A percentile compares a stretch with the other conserved stretches of the same genome.
phyloP scores from a whole-genome alignment of 2,113 vertebrate genomes.

The Nyctibius bracteatus region DNA sequence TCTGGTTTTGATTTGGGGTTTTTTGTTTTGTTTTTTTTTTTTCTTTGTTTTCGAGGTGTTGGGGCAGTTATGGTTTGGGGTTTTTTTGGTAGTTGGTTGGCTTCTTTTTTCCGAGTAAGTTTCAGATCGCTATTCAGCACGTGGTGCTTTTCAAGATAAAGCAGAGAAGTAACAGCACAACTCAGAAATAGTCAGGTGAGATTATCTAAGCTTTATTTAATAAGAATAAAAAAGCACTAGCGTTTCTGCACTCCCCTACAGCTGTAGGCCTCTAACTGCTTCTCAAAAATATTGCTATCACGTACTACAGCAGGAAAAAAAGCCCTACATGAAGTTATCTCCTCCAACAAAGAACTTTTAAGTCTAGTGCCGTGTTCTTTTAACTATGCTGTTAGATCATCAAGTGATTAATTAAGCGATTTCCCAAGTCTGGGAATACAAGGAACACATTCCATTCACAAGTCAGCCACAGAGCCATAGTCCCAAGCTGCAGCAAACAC shows the following conservation, averaged over 20 bases:
- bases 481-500: not conserved
- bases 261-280: not conserved
- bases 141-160: not conserved
- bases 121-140: not conserved
- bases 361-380: not conserved
- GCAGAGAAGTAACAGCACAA: not conserved
- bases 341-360: not conserved
- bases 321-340: not conserved
- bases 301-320: not conserved
- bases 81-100: rapidly evolving
- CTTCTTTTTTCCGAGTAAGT: not conserved
- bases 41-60: not conserved
- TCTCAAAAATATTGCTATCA: not conserved
- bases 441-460: not conserved
- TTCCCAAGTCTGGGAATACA: not conserved
- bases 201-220: not conserved
- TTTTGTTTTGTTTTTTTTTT: not conserved
- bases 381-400: not conserved
- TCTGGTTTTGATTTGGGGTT: not conserved
- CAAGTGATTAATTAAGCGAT: not conserved
- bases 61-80: not conserved
- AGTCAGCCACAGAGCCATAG: not conserved
- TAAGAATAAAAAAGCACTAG: not conserved
- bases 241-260: not conserved
- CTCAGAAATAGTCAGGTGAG: not conserved